A percentile compares a stretch with the other conserved stretches of the same genome.
Evolutionary conservation across 2,888 invertebrate species (phyloP).

Genomic region (Lepidonotus clava): DNA sequence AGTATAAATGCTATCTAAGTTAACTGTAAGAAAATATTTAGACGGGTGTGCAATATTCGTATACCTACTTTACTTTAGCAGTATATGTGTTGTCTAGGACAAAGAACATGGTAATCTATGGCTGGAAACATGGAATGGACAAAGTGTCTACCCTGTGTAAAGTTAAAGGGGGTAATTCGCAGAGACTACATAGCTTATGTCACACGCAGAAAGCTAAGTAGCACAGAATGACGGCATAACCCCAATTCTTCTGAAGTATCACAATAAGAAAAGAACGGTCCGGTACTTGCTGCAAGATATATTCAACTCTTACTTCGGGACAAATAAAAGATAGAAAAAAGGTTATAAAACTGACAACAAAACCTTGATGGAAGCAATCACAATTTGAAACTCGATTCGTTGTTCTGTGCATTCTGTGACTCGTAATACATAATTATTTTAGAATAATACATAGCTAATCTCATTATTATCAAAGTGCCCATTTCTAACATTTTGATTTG

Average conservation of each 20-base stretch:
- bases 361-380: constrained; percentile 5
- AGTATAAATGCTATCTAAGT: constrained; percentile 50
- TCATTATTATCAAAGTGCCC: neutral
- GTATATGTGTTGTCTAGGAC: constrained; percentile 45
- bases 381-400: constrained; percentile 1
- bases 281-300: neutral
- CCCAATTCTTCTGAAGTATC: neutral
- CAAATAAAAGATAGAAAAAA: neutral
- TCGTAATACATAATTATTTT: neutral
- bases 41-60: constrained; percentile 34
- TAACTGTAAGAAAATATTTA: constrained; percentile 49
- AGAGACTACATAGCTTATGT: neutral
- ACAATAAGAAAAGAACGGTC: neutral
- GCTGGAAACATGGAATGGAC: constrained; percentile 53
- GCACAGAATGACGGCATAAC: neutral
- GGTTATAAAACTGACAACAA: constrained; percentile 9
- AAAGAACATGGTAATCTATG: constrained; percentile 23
- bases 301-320: neutral
- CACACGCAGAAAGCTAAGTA: neutral
- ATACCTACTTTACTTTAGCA: constrained; percentile 44
- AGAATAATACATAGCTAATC: neutral
- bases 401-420: neutral
- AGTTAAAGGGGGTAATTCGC: neutral
- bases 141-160: constrained; percentile 53
- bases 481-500: constrained; percentile 21